Percentiles rank a stretch among this genome's conserved stretches.
phyloP scores from a whole-genome alignment of 1,140 invertebrate genomes.

The Proctacanthus coquilletti region DNA sequence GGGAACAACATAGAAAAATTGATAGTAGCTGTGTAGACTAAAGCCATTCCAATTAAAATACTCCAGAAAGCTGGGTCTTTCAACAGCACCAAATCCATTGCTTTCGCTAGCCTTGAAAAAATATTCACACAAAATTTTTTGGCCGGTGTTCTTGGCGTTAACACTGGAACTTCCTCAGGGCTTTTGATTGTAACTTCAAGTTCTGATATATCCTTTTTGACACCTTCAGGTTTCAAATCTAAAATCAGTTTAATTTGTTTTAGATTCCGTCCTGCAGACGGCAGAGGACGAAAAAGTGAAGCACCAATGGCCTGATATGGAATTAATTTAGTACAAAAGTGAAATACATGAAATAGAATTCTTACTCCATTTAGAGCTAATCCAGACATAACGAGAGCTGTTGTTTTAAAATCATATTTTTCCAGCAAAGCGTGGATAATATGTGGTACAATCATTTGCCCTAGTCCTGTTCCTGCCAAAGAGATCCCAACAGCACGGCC shows the following conservation, averaged over 20 bases:
- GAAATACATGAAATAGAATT: constrained; percentile 5
- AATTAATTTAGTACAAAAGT: background rate
- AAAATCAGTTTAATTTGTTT: constrained; percentile 15
- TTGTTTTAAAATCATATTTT: constrained; percentile 37
- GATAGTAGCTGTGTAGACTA: constrained; percentile 47
- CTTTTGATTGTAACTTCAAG: too few species aligned
- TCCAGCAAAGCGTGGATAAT: constrained; percentile 42
- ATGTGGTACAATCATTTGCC: constrained; percentile 57
- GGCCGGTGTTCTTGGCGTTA: too few species aligned
- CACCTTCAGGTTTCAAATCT: too few species aligned
- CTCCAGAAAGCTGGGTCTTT: constrained; percentile 42
- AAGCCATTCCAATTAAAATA: constrained; percentile 43
- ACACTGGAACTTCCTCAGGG: too few species aligned
- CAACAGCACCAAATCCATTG: constrained; percentile 42
- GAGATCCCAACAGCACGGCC: constrained; percentile 50
- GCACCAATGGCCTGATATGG: constrained; percentile 23
- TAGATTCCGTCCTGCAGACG: constrained; percentile 12
- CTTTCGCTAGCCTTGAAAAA: constrained; percentile 15
- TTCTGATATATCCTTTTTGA: too few species aligned
- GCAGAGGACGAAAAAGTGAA: constrained; percentile 17
- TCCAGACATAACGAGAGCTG: constrained; percentile 41
- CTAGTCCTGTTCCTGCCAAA: constrained; percentile 52
- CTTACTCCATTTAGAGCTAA: constrained; percentile 42
- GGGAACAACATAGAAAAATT: constrained; percentile 55
- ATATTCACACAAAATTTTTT: constrained; percentile 11